A percentile compares a stretch with the other conserved stretches of the same genome.
Conservation (phyloP, 2,797 vertebrate species). For the Sternotherus odoratus region DNA sequence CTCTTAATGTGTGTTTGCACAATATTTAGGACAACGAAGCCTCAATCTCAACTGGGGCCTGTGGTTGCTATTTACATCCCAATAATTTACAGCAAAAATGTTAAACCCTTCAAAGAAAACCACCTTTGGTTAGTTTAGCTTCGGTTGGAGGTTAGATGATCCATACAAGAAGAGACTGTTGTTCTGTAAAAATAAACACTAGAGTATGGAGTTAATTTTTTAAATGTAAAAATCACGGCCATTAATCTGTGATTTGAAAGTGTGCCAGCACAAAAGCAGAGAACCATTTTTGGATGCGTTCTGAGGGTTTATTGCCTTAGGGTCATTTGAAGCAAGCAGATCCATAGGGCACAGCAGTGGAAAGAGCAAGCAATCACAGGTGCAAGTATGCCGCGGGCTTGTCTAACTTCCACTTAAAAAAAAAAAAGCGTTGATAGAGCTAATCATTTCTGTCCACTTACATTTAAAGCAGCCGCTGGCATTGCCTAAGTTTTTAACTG, state of each 20-base stretch:
- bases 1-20: not conserved
- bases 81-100: not conserved
- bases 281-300: not conserved
- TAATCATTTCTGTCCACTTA: constrained; percentile 59
- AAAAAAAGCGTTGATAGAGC: constrained; percentile 67
- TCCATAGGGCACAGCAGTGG: constrained; percentile 53
- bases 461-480: constrained; percentile 57
- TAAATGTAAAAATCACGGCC: constrained; percentile 44
- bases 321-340: constrained; percentile 74
- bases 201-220: constrained; percentile 2
- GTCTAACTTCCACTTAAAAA: constrained; percentile 48
- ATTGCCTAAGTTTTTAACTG: constrained; percentile 38
- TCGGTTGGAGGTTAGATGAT: not conserved
- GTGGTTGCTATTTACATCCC: not conserved
- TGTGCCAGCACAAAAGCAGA: constrained; percentile 44
- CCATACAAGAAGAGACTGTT: not conserved
- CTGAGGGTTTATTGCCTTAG: constrained; percentile 63
- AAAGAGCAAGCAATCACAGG: constrained; percentile 63
- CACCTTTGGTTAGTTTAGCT: not conserved
- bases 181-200: not conserved
- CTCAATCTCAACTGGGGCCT: not conserved
- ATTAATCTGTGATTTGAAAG: constrained; percentile 59
- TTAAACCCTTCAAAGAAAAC: not conserved
- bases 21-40: not conserved
- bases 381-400: constrained; percentile 58